Percentiles rank a stretch among this genome's conserved stretches.
Evolutionary conservation across 37 sponge, comb jelly and placozoan species (phyloP).

Genomic region (Petrosia ficiformis): DNA sequence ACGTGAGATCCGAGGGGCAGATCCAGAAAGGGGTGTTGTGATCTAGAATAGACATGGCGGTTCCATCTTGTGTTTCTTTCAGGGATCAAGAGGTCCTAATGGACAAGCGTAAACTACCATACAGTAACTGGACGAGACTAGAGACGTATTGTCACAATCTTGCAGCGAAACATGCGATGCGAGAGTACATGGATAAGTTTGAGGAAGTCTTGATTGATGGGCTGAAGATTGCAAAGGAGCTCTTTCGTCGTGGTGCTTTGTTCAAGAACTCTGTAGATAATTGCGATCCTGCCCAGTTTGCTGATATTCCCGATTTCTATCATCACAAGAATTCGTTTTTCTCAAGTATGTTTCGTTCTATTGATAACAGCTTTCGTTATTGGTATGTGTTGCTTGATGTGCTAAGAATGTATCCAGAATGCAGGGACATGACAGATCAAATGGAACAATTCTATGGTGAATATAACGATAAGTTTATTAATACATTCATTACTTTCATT

Average conservation of each 20-base stretch:
- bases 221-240: neutral
- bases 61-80: neutral
- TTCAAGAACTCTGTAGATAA: neutral
- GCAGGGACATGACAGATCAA: neutral
- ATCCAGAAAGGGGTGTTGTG: too few species aligned
- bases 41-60: too few species aligned
- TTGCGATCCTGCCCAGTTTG: neutral
- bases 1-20: too few species aligned
- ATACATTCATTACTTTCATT: neutral
- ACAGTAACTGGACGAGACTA: neutral
- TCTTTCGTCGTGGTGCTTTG: neutral
- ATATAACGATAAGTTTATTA: neutral
- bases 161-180: neutral
- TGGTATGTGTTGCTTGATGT: neutral
- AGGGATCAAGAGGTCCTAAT: neutral
- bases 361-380: neutral
- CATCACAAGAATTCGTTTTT: neutral
- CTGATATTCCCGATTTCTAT: neutral
- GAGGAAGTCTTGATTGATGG: neutral
- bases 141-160: neutral
- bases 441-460: neutral
- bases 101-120: neutral
- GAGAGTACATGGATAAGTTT: neutral
- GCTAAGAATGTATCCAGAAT: neutral
- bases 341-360: neutral